phyloP scores from a whole-genome alignment of 2,888 invertebrate species.

The Epistrophe eligans region DNA sequence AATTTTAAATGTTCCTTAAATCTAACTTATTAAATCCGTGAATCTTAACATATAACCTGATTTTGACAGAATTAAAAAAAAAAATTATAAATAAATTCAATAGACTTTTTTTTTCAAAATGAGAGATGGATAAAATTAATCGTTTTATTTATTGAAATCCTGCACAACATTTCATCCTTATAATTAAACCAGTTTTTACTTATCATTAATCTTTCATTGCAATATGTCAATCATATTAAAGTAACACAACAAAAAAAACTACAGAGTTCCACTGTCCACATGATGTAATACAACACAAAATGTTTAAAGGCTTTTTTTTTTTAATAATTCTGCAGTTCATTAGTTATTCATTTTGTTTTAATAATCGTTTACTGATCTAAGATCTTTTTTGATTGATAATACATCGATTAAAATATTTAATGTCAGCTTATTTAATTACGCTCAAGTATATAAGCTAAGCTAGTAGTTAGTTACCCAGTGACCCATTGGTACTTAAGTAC shows the following conservation, averaged over 20 bases:
- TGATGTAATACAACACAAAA: not conserved
- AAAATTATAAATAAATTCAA: not conserved
- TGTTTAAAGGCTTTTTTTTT: not conserved
- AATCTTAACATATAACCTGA: not conserved
- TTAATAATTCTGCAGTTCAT: not conserved
- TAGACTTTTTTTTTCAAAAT: not conserved
- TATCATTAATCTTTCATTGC: not conserved
- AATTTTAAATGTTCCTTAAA: not conserved
- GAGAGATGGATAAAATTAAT: not conserved
- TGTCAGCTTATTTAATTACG: not conserved
- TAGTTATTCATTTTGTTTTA: not conserved
- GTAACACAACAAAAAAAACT: not conserved
- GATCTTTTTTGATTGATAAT: not conserved
- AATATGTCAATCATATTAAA: conserved; percentile 7
- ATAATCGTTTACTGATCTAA: not conserved
- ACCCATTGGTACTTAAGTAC: not conserved
- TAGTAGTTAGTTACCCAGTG: not conserved
- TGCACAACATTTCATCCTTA: not conserved
- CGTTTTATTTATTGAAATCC: not conserved
- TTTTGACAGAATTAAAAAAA: not conserved
- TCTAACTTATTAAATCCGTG: not conserved
- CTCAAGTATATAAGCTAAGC: not conserved
- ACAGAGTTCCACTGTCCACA: too few relatives aligned
- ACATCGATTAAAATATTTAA: conserved; percentile 1
- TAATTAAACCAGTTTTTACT: not conserved